Conservation (phyloP, 2,113 vertebrate genomes). For the Albula glossodonta region DNA sequence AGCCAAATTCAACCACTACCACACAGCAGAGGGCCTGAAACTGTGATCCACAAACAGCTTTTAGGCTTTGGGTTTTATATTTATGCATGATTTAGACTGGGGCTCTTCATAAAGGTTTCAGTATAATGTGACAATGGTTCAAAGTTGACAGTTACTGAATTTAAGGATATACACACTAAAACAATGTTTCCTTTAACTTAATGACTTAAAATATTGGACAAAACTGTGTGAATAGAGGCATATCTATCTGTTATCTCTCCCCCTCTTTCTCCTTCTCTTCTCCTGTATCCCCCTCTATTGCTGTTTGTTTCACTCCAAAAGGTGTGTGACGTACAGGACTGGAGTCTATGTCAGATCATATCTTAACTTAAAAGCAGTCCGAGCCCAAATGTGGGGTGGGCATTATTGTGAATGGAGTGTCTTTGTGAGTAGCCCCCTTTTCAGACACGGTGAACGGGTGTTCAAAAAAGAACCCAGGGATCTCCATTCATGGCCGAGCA, state of each 20-base stretch:
- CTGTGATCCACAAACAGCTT: not conserved
- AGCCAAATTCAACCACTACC: not conserved
- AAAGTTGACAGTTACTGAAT: not conserved
- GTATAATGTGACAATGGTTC: not conserved
- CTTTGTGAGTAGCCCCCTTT: slow-evolving; percentile 23
- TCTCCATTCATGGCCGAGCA: slow-evolving; percentile 20
- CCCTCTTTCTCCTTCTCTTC: not conserved
- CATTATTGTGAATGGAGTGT: not conserved
- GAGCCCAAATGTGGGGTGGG: not conserved
- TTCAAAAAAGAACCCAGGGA: slow-evolving; percentile 12
- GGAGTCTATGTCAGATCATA: not conserved
- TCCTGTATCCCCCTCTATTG: slow-evolving; percentile 2
- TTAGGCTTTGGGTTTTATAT: not conserved
- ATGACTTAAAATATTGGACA: not conserved
- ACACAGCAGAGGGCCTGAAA: not conserved
- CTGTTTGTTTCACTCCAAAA: slow-evolving; percentile 28
- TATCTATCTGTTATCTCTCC: not conserved
- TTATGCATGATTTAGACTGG: not conserved
- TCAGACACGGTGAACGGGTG: slow-evolving; percentile 14
- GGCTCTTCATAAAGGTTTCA: not conserved
- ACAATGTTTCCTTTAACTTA: not conserved
- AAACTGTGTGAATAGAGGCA: not conserved
- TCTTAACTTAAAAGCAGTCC: slow-evolving; percentile 18
- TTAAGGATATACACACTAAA: not conserved
- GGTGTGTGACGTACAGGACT: not conserved